These are phyloP conservation scores for Hippoglossus stenolepis DNA, from an alignment of 2,113 vertebrate genomes.

Conservation along the genomic window DNA sequence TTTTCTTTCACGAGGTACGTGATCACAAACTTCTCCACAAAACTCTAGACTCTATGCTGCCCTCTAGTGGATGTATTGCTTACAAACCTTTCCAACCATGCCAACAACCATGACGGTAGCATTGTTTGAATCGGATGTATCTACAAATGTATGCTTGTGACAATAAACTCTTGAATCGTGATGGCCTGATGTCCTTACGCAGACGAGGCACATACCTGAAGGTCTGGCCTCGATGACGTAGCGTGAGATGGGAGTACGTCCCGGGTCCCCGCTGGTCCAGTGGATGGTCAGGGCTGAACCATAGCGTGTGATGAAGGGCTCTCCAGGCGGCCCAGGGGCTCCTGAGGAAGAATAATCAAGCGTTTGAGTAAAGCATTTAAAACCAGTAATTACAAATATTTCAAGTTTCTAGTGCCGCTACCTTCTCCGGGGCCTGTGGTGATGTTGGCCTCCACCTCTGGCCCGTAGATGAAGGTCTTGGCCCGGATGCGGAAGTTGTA, in stretches of 20 bases:
- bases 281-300: slow-evolving; percentile 94
- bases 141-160: too few species aligned
- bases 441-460: slow-evolving; percentile 95
- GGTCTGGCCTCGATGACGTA: slow-evolving; percentile 96
- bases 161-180: too few species aligned
- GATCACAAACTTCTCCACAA: too few species aligned
- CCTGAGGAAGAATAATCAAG: slow-evolving; percentile 76
- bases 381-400: not conserved
- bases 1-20: too few species aligned
- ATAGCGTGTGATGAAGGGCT: slow-evolving; percentile 93
- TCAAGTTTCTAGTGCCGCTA: slow-evolving; percentile 48
- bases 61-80: too few species aligned
- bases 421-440: slow-evolving; percentile 97
- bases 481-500: slow-evolving; percentile 94
- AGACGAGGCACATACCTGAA: slow-evolving; percentile 85
- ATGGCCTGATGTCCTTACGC: too few species aligned
- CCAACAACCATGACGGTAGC: too few species aligned
- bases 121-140: too few species aligned
- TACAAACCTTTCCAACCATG: too few species aligned
- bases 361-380: not conserved
- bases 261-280: slow-evolving; percentile 94
- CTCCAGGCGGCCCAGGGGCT: slow-evolving; percentile 92
- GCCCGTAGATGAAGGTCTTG: slow-evolving; percentile 94
- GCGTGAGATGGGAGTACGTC: slow-evolving; percentile 93
- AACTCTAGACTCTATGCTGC: too few species aligned